These are phyloP conservation scores for Indri indri DNA, from an alignment of 2,113 vertebrate species.

Conservation along the genomic window DNA sequence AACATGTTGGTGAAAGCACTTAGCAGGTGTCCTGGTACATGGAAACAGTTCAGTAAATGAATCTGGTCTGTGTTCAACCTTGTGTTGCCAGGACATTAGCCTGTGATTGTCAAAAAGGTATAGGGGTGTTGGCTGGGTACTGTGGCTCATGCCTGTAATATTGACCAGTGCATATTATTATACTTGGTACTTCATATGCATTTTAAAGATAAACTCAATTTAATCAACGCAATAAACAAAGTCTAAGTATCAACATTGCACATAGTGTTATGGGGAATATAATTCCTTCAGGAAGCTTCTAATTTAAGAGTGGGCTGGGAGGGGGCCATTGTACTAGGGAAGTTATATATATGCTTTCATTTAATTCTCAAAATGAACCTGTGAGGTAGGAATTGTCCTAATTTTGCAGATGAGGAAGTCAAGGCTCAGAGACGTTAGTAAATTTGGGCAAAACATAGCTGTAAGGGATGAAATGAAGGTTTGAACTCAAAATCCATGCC, in stretches of 20 bases:
- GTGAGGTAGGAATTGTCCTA: not conserved
- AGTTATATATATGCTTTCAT: not conserved
- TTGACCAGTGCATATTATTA: not conserved
- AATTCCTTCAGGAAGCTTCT: not conserved
- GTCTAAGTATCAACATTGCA: not conserved
- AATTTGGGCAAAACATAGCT: not conserved
- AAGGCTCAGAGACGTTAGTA: not conserved
- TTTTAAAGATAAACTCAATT: conserved; percentile 43
- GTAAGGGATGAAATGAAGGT: not conserved
- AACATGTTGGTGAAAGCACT: not conserved
- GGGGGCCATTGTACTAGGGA: not conserved
- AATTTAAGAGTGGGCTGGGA: not conserved
- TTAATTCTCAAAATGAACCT: not conserved
- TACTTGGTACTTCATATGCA: not conserved
- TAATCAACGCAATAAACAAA: not conserved
- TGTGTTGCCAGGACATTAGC: not conserved
- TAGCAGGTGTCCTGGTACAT: not conserved
- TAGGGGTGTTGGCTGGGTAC: not conserved
- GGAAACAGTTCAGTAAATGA: not conserved
- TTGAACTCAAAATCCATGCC: not conserved
- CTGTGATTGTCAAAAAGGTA: not conserved
- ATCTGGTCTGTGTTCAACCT: not conserved
- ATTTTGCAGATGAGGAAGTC: not conserved
- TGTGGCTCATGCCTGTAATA: too few relatives aligned
- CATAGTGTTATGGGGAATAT: not conserved